A percentile compares a stretch with the other conserved stretches of the same genome.
Evolutionary conservation across 2,113 vertebrate genomes (phyloP).

Genomic region (Pachycephala philippinensis): DNA sequence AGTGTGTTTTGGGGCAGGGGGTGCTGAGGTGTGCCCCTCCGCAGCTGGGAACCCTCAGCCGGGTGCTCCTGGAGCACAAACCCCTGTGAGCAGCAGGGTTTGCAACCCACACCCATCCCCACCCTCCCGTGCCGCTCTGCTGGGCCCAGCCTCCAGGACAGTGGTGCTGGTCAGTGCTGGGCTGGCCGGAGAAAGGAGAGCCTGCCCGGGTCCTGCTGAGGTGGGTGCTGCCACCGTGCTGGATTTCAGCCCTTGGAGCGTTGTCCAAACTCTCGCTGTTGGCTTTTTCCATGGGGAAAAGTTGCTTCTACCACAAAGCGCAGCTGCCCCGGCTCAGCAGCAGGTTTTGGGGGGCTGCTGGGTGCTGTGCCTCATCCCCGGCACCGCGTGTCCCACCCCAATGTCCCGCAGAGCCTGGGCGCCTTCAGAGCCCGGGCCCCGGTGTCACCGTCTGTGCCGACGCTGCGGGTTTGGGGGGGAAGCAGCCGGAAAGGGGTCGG

Average conservation of each 20-base stretch:
- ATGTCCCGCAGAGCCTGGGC: not conserved
- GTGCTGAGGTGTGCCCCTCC: not conserved
- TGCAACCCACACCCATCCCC: rapidly evolving
- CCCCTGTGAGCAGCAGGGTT: rapidly evolving
- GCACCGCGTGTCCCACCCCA: not conserved
- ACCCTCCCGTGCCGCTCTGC: rapidly evolving
- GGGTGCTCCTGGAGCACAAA: rapidly evolving
- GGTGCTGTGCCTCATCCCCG: not conserved
- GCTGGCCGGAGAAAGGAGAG: rapidly evolving
- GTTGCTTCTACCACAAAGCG: rapidly evolving
- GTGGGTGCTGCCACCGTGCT: not conserved
- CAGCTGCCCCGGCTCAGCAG: too few relatives aligned
- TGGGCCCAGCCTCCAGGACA: not conserved
- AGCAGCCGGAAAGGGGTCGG: not conserved
- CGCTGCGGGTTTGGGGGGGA: not conserved
- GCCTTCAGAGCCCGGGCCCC: rapidly evolving
- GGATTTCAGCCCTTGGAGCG: rapidly evolving
- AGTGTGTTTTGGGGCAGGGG: rapidly evolving
- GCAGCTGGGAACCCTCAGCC: not conserved
- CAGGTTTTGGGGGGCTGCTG: not conserved
- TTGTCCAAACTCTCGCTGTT: rapidly evolving
- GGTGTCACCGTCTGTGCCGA: not conserved
- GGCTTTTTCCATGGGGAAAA: not conserved
- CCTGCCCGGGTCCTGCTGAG: rapidly evolving
- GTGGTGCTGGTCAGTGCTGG: not conserved